Base-by-base conservation (phyloP, 2,113 vertebrate species). In the Macrotus californicus region DNA sequence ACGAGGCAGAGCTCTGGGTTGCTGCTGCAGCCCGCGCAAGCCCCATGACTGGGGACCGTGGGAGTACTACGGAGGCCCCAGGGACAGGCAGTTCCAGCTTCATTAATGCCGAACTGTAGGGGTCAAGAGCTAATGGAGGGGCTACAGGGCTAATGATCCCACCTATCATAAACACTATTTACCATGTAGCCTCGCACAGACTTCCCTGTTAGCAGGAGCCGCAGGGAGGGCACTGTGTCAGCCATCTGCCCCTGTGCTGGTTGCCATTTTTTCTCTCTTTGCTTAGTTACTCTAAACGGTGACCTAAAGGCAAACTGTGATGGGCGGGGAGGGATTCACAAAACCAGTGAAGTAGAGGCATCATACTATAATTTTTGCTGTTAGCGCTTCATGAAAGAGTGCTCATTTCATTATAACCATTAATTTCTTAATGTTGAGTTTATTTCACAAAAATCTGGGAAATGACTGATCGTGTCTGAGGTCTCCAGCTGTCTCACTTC, bases 41-140 rank as follows among this genome's bases (percentile, higher is more conserved):
- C 83, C 89, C 95, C 89, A 93, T 96, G 97, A 93, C 87, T 11
- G 41, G 82, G 36, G 82, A n/a, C 70, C 72, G 80, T n/a, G 89
- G 70, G 85, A 96, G 87, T 6, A 82, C 36, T 36, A 39, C 76
- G 36, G 94, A 67, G 21, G 84, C 94, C 95, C 88, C 43, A 41
- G 95, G 89, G 96, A 87, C 29, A 46, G 73, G 29, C 93, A 96
- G 93, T 91, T 97, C 94, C 89, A 69, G 85, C 96, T 97, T 96
- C 93, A 96, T 98, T 98, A 97, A 89, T 54, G 93, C 72, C 75
- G 93, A 97, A 92, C 97, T 89, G 88, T 96, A 93, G 96, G 97
- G 96, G 96, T 97, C 97, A 98, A 96, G 86, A 91, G 93, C 94
- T 97, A 97, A 97, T 96, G 96, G 95, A 96, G 85, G 67, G 97